Conservation (phyloP, 2,113 vertebrate genomes). For the Alethe castanea region DNA sequence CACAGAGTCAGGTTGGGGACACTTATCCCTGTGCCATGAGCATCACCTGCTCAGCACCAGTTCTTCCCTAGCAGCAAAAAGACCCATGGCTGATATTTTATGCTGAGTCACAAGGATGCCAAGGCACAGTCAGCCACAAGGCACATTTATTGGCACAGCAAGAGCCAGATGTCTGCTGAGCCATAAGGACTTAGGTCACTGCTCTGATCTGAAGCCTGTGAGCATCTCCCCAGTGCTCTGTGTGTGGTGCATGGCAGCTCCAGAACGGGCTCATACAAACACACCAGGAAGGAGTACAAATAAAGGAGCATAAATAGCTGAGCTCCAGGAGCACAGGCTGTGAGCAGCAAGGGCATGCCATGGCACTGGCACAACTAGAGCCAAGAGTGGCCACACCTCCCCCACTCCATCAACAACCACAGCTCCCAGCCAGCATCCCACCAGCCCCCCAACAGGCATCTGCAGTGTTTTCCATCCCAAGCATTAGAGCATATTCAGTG, state of each 20-base stretch:
- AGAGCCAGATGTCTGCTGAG: not conserved
- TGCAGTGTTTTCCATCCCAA: not conserved
- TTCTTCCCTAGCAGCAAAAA: not conserved
- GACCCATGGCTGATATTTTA: not conserved
- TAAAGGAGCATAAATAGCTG: not conserved
- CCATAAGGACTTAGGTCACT: not conserved
- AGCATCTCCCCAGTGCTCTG: not conserved
- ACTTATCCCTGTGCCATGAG: not conserved
- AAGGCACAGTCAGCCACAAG: not conserved
- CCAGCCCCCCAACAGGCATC: not conserved
- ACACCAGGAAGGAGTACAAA: not conserved
- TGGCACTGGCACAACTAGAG: not conserved
- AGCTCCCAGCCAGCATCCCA: not conserved
- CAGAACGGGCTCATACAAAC: not conserved
- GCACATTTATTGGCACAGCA: not conserved
- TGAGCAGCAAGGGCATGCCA: fast-evolving
- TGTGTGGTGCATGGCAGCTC: not conserved
- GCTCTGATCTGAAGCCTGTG: not conserved
- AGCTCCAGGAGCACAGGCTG: not conserved
- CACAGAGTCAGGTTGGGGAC: not conserved
- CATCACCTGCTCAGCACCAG: not conserved
- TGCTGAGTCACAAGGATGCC: not conserved
- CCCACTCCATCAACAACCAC: not conserved
- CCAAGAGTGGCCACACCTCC: fast-evolving
- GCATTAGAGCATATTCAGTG: not conserved